These are phyloP conservation scores for Mylabris phalerata DNA, from an alignment of 1,140 invertebrate species.

Conservation along the genomic window DNA sequence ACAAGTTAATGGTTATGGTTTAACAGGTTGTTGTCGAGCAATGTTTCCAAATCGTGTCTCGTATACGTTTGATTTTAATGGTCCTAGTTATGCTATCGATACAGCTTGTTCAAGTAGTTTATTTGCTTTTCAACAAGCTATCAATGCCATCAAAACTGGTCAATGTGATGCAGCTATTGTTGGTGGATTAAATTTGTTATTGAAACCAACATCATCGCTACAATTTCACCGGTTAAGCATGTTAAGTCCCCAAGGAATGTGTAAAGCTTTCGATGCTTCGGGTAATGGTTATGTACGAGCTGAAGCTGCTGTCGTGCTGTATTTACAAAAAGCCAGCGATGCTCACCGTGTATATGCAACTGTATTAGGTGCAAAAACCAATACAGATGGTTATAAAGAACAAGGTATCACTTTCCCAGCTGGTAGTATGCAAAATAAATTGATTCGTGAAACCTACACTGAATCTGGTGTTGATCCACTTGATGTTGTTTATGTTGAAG, in stretches of 20 bases:
- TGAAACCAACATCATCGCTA: conserved; percentile 84
- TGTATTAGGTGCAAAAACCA: conserved; percentile 77
- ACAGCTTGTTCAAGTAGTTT: conserved; percentile 93
- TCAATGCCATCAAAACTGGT: conserved; percentile 71
- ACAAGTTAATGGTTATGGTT: conserved; percentile 80
- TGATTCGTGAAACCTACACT: conserved; percentile 80
- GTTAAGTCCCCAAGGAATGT: conserved; percentile 81
- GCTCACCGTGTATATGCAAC: conserved; percentile 81
- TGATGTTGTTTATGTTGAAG: conserved; percentile 84
- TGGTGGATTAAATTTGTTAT: conserved; percentile 71
- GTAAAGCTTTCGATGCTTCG: conserved; percentile 87
- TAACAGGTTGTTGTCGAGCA: conserved; percentile 85
- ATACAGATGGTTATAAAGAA: conserved; percentile 84
- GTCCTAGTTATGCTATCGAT: conserved; percentile 89
- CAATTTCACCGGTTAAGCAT: conserved; percentile 90
- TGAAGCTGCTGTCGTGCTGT: conserved; percentile 76
- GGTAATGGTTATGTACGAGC: conserved; percentile 90
- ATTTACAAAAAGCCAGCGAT: conserved; percentile 67
- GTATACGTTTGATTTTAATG: conserved; percentile 86
- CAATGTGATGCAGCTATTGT: conserved; percentile 91
- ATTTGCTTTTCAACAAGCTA: conserved; percentile 81
- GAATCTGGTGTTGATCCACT: conserved; percentile 75
- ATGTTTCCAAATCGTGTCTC: conserved; percentile 97
- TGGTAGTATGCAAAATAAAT: conserved; percentile 74
- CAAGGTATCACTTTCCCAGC: conserved; percentile 89